phyloP scores from a whole-genome alignment of 2,797 vertebrate genomes.

The Hippocampus kuda region DNA sequence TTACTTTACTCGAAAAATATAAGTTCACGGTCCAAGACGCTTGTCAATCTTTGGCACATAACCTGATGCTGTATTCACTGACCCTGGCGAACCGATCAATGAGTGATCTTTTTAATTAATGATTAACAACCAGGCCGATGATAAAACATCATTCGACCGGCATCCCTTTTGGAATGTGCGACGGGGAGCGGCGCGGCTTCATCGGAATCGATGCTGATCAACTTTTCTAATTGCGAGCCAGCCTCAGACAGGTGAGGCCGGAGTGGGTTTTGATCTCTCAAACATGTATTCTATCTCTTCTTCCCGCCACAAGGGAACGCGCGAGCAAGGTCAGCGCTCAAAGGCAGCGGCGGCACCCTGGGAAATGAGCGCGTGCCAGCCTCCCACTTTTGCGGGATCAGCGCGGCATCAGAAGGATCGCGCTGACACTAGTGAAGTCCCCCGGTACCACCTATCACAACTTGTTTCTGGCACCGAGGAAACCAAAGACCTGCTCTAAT shows the following conservation, averaged over 20 bases:
- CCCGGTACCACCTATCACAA: slow-evolving; percentile 56
- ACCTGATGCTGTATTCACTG: too few relatives aligned
- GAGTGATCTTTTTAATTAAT: too few relatives aligned
- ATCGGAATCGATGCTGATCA: slow-evolving; percentile 44
- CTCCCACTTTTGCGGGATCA: slow-evolving; percentile 52
- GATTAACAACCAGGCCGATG: neutral
- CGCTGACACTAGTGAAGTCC: slow-evolving; percentile 64
- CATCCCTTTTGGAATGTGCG: neutral
- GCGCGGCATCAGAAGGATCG: slow-evolving; percentile 51
- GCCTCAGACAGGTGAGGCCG: slow-evolving; percentile 51
- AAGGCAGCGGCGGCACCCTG: slow-evolving; percentile 51
- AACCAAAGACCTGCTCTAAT: slow-evolving; percentile 53
- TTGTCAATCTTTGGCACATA: too few relatives aligned
- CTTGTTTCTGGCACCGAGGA: slow-evolving; percentile 47
- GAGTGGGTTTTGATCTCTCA: slow-evolving; percentile 60
- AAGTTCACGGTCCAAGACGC: too few relatives aligned
- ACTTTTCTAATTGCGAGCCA: slow-evolving; percentile 38
- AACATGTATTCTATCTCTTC: slow-evolving; percentile 71
- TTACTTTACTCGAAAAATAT: too few relatives aligned
- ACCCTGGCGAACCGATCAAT: too few relatives aligned
- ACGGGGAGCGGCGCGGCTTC: neutral
- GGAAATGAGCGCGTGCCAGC: slow-evolving; percentile 46
- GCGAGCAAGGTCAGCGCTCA: slow-evolving; percentile 63
- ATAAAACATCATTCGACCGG: neutral
- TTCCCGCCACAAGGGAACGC: slow-evolving; percentile 54